phyloP scores from a whole-genome alignment of 2,797 vertebrate species.

The Apogon talboti region DNA sequence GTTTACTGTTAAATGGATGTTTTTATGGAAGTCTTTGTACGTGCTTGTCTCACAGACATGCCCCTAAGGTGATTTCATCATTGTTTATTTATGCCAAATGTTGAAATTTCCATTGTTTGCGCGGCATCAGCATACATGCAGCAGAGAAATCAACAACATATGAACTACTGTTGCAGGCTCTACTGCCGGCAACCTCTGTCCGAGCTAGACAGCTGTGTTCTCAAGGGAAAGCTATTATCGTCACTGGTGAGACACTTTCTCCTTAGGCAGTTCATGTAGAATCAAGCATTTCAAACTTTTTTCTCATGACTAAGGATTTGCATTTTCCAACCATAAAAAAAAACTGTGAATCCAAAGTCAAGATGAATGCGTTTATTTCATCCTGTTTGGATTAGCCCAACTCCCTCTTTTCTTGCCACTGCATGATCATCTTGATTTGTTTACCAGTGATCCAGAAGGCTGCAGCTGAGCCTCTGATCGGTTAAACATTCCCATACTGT shows the following conservation, averaged over 20 bases:
- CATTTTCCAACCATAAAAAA: slow-evolving; percentile 9
- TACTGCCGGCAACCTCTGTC: slow-evolving; percentile 38
- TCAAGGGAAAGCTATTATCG: slow-evolving; percentile 48
- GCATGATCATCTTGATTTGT: neutral
- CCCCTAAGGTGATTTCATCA: slow-evolving; percentile 22
- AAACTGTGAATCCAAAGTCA: slow-evolving; percentile 1
- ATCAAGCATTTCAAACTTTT: slow-evolving; percentile 38
- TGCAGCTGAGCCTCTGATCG: neutral
- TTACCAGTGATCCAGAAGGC: neutral
- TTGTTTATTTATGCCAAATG: slow-evolving; percentile 28
- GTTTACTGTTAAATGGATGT: slow-evolving; percentile 1
- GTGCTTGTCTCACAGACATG: slow-evolving; percentile 15
- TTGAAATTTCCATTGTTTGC: slow-evolving; percentile 25
- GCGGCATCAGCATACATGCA: neutral
- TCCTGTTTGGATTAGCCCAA: slow-evolving; percentile 7
- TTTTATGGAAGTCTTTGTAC: slow-evolving; percentile 11
- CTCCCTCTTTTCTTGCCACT: neutral
- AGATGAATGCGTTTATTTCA: slow-evolving; percentile 5
- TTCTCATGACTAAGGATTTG: slow-evolving; percentile 50
- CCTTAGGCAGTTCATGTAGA: slow-evolving; percentile 44
- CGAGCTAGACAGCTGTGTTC: slow-evolving; percentile 70
- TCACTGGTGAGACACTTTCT: slow-evolving; percentile 14
- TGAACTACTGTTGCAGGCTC: slow-evolving; percentile 37
- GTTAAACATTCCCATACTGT: neutral
- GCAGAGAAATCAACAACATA: slow-evolving; percentile 21